phyloP scores from a whole-genome alignment of 1,140 invertebrate species.

The roundworm (Caenorhabditis elegans) region DNA sequence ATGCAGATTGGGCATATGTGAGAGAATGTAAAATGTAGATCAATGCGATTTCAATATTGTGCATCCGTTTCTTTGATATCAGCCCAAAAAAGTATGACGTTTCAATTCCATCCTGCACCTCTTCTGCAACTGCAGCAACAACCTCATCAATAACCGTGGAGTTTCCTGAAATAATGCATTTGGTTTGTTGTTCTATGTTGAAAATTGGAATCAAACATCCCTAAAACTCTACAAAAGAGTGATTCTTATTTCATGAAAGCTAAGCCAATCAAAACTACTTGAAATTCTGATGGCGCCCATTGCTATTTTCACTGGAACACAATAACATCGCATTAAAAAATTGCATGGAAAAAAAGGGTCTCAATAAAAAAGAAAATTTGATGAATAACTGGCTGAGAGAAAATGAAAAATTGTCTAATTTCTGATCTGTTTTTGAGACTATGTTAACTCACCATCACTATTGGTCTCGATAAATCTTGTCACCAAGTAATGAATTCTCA shows the following conservation, averaged over 20 bases:
- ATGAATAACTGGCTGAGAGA: no score
- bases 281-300: neutral
- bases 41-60: neutral
- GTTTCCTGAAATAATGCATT: no score
- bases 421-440: neutral
- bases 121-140: neutral
- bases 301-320: neutral
- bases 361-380: no score
- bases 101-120: neutral
- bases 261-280: neutral
- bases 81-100: neutral
- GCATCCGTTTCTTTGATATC: neutral
- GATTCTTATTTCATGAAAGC: no score
- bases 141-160: neutral
- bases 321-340: no score
- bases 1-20: conserved; percentile 60
- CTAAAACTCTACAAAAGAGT: no score
- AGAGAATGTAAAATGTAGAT: conserved; percentile 59
- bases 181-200: no score
- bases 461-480: neutral
- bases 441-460: neutral
- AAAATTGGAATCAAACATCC: no score
- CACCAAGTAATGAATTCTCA: conserved; percentile 24
- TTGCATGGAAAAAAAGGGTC: no score
- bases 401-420: neutral